Percentiles rank a stretch among this genome's conserved stretches.
phyloP scores from a whole-genome alignment of 2,888 invertebrate genomes.

The Miltochrista miniata region DNA sequence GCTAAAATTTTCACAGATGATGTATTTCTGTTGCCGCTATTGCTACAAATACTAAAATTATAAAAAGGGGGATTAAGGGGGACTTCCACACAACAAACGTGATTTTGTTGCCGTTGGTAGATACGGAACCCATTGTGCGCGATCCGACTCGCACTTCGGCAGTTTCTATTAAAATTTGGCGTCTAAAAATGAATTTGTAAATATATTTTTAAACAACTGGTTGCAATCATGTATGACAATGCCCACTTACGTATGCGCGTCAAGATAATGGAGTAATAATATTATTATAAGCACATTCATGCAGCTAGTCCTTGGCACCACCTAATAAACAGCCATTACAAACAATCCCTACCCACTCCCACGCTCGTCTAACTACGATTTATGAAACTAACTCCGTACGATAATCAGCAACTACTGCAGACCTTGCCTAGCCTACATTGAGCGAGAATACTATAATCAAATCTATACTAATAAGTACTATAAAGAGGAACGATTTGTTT shows the following conservation, averaged over 20 bases:
- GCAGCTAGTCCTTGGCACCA: constrained; percentile 57
- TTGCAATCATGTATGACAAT: constrained; percentile 22
- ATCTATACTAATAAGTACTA: not conserved
- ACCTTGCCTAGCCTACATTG: constrained; percentile 43
- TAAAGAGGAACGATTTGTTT: no score
- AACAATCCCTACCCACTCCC: constrained; percentile 63
- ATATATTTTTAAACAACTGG: not conserved
- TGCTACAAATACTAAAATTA: no score
- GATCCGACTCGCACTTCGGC: no score
- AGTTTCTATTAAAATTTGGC: no score
- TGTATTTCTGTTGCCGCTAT: no score
- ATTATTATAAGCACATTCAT: constrained; percentile 30
- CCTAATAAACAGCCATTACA: constrained; percentile 53
- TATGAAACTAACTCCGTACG: constrained; percentile 50
- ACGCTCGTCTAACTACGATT: constrained; percentile 59
- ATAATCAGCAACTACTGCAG: constrained; percentile 42
- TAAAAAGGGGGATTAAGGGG: no score
- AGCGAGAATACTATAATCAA: constrained; percentile 9
- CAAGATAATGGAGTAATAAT: constrained; percentile 26
- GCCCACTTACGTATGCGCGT: constrained; percentile 23
- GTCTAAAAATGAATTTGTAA: not conserved
- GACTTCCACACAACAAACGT: no score
- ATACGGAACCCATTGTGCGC: no score
- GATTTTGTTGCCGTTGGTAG: no score
- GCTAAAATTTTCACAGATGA: no score